Percentiles rank a stretch among this genome's conserved stretches.
Evolutionary conservation across 1,140 invertebrate genomes (phyloP).

Genomic region (Zophobas morio): DNA sequence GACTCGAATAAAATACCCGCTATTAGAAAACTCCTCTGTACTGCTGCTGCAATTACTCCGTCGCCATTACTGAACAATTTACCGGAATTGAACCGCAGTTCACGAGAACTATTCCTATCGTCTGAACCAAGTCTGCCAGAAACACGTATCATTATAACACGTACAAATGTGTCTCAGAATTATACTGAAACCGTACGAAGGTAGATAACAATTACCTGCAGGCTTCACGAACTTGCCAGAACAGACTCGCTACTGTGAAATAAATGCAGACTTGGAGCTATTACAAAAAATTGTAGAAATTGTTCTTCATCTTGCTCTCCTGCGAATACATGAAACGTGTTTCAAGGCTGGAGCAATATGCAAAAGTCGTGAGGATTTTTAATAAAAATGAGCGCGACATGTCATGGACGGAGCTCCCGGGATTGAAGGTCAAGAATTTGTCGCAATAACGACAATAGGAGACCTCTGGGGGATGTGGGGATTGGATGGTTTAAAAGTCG

Average conservation of each 20-base stretch:
- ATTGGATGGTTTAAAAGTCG: too few relatives aligned
- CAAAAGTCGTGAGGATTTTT: constrained; percentile 3
- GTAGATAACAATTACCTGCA: constrained; percentile 7
- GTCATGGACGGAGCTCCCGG: not conserved
- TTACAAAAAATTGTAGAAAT: not conserved
- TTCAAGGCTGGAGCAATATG: not conserved
- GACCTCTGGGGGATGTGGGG: not conserved
- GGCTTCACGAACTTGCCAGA: not conserved
- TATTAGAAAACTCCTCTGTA: not conserved
- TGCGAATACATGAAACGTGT: not conserved
- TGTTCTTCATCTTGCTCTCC: not conserved
- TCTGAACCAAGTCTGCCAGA: not conserved
- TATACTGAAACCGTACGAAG: not conserved
- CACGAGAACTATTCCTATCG: not conserved
- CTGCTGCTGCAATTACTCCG: not conserved
- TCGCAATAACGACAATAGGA: constrained; percentile 8
- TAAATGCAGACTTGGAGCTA: not conserved
- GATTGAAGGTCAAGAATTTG: constrained; percentile 7
- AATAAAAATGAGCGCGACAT: constrained; percentile 3
- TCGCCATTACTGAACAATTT: not conserved
- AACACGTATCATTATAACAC: constrained; percentile 9
- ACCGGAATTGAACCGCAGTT: not conserved
- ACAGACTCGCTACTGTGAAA: not conserved
- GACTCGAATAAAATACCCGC: not conserved
- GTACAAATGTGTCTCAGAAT: constrained; percentile 7